Evolutionary conservation across 2,113 vertebrate genomes (phyloP), one percentile per base, ranked within the genome.

Genomic region (Phycodurus eques): DNA sequence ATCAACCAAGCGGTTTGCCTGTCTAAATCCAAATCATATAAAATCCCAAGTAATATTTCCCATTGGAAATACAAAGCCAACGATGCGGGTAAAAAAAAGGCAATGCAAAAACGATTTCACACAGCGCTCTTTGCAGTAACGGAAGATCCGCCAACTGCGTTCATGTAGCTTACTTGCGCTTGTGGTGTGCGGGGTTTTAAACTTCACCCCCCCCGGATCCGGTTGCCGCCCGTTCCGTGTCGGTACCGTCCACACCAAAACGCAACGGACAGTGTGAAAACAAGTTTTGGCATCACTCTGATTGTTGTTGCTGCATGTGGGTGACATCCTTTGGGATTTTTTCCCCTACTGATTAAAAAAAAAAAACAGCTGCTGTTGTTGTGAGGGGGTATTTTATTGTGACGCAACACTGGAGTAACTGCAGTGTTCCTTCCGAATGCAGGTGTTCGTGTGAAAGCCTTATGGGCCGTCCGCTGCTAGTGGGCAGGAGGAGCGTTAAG

Each of bases 361-460:
- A 54, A 63, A 62, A 43, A 67, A 57, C 17, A 67, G 57, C n/a
- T 65, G 75, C 8, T 33, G 20, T 60, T 77, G 68, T 79, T 77
- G 70, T 68, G n/a, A n/a, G 68, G n/a, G 59, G 64, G 59, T 44
- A 61, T 70, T 70, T 83, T 63, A 75, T 77, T 71, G 82, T 90
- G 85, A 91, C 85, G 91, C 88, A 92, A 90, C 35, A 74, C 83
- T 77, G 79, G 82, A 83, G 88, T 82, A 90, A 91, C 72, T 5
- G 74, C 44, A 15, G 13, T 13, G 43, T 27, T 33, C 43, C 46
- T 67, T 11, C 27, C 47, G 71, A 80, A 81, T 75, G 66, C 73
- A 72, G 82, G 81, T 91, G 85, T 90, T 88, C 88, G 90, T 88
- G 83, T 83, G 86, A 89, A 90, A 90, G 80, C 78, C 82, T 82